A percentile compares a stretch with the other conserved stretches of the same genome.
Evolutionary conservation across 2,888 invertebrate genomes (phyloP).

Genomic region (Hypomecis punctinalis): DNA sequence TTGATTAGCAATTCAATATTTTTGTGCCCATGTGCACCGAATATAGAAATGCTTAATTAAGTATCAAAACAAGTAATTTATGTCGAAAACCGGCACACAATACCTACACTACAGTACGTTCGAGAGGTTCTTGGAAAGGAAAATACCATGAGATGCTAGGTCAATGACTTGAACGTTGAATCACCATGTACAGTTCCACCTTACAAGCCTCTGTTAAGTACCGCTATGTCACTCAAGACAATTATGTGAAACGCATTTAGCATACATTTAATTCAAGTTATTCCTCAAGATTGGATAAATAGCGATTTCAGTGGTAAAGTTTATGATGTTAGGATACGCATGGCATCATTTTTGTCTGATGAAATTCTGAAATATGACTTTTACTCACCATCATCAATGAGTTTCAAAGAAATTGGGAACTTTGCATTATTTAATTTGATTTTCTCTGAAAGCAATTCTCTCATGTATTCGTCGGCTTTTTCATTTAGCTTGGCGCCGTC

Average conservation of each 20-base stretch:
- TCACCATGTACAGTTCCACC: conserved; percentile 4
- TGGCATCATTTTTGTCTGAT: background rate
- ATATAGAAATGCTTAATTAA: no score
- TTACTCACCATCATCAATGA: conserved; percentile 89
- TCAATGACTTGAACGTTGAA: conserved; percentile 7
- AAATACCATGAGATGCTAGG: conserved; percentile 23
- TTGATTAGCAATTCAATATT: no score
- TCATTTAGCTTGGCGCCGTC: conserved; percentile 86
- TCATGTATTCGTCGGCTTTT: conserved; percentile 91
- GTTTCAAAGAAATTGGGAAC: conserved; percentile 88
- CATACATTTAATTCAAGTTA: no score
- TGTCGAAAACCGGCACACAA: no score
- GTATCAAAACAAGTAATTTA: no score
- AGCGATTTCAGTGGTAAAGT: background rate
- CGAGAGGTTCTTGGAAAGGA: conserved; percentile 3
- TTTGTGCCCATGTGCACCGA: no score
- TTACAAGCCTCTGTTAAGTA: background rate
- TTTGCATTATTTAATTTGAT: conserved; percentile 87
- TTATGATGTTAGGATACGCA: background rate
- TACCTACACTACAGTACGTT: no score
- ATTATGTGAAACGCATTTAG: no score
- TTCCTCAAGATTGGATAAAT: no score
- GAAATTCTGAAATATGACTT: background rate
- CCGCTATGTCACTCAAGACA: no score
- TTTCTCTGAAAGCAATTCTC: conserved; percentile 90